Evolutionary conservation across 1,140 invertebrate genomes (phyloP), one percentile per base, ranked within the genome.

Genomic region (Pseudomyrmex sp.): DNA sequence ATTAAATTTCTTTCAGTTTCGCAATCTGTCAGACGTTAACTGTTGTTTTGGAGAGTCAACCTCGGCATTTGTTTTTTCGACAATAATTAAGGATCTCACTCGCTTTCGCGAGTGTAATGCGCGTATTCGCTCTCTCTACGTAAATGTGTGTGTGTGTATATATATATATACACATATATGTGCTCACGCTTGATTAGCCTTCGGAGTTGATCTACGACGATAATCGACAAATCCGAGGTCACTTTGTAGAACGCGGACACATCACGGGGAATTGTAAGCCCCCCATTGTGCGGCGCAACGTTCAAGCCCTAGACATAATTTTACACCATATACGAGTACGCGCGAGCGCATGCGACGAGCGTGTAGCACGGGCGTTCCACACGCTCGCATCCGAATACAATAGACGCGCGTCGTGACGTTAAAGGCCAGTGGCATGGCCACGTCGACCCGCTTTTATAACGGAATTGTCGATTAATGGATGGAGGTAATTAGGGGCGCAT

Each of bases 391-490:
- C 23, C 66, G 66, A 80, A 59, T 72, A 80, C 76, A 80, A 80
- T 80, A 56, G 66, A 20, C 76, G 76, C 50, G 76, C 76, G 76
- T 80, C 76, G 76, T 58, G 76, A 80, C 76, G 66, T 61, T 80
- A 80, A 63, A 82, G 79, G 69, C 72, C 79, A 75, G 79, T 82
- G 79, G 69, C 79, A 82, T 75, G 72, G 79, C 70, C 79, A 82
- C 58, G 79, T 75, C 72, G 79, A 84, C 20, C 62, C 44, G 48
- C 65, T 82, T 85, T 76, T 63, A 82, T 52, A 54, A 62, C 62
- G 75, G 44, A 74, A 82, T 61, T 80, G 75, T 50, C 65, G 70
- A 83, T 85, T 87, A 85, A 87, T 76, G 83, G 77, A 76, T 65
- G 48, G 52, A 52, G 44, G 63, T 72, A 87, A 83, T 87, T 85